These are phyloP conservation scores for Carcina quercana DNA, from an alignment of 2,888 invertebrate species.

Conservation along the genomic window DNA sequence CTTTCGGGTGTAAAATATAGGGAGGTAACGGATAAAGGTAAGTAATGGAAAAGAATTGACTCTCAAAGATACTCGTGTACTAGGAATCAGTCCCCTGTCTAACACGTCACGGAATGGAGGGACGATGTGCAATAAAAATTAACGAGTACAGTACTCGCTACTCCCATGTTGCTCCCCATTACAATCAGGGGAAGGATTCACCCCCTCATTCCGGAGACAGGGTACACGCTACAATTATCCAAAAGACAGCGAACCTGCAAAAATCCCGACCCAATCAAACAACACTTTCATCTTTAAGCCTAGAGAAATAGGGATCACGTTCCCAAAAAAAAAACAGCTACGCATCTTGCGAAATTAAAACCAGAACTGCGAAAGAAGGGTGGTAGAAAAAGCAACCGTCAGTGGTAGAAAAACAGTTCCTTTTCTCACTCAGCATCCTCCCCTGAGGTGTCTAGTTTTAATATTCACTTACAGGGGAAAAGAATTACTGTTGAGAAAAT, in stretches of 20 bases:
- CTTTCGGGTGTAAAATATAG: no score
- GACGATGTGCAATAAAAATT: conserved; percentile 54
- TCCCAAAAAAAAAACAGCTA: conserved; percentile 16
- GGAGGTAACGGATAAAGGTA: no score
- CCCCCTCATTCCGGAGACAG: conserved; percentile 68
- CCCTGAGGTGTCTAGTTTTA: conserved; percentile 57
- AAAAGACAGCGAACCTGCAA: conserved; percentile 33
- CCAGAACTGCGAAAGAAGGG: conserved; percentile 16
- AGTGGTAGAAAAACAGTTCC: conserved; percentile 29
- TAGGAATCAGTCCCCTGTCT: no score
- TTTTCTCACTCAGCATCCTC: conserved; percentile 31
- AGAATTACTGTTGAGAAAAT: conserved; percentile 70
- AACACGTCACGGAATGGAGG: conserved; percentile 20
- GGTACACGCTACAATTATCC: conserved; percentile 69
- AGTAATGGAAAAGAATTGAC: no score
- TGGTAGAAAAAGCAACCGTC: conserved; percentile 11
- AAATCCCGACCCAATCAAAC: conserved; percentile 14
- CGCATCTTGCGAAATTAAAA: conserved; percentile 38
- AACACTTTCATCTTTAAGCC: conserved; percentile 28
- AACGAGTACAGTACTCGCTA: conserved; percentile 35
- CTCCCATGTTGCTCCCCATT: conserved; percentile 36
- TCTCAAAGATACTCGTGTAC: no score
- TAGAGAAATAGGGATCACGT: conserved; percentile 25
- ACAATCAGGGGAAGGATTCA: conserved; percentile 69
- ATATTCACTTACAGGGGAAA: conserved; percentile 68